A percentile compares a stretch with the other conserved stretches of the same genome.
Evolutionary conservation across 2,888 invertebrate species (phyloP).

Genomic region (Ferrisia virgata): DNA sequence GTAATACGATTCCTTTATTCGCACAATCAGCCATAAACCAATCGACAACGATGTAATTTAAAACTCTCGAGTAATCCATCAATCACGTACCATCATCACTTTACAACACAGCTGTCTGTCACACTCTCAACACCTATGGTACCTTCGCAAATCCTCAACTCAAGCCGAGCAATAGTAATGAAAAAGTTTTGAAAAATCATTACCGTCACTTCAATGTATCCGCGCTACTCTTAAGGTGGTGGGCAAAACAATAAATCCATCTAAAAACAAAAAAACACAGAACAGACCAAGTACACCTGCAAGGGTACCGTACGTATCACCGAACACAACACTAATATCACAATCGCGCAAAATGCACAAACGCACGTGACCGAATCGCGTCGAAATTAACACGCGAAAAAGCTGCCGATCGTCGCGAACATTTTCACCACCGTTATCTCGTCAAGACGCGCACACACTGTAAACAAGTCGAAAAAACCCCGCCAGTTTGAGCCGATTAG

Average conservation of each 20-base stretch:
- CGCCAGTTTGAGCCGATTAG: not conserved
- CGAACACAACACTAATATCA: not conserved
- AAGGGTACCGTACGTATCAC: no score
- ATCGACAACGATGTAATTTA: no score
- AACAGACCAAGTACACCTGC: no score
- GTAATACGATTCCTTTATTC: no score
- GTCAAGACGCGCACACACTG: not conserved
- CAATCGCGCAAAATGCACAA: not conserved
- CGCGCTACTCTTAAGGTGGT: not conserved
- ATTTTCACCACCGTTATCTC: not conserved
- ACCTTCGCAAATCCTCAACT: not conserved
- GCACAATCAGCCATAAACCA: no score
- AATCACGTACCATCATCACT: no score
- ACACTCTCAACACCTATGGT: not conserved
- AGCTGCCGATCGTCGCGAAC: not conserved
- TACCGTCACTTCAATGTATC: not conserved
- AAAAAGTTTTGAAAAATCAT: not conserved
- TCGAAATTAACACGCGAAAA: not conserved
- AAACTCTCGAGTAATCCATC: no score
- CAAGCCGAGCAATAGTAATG: not conserved
- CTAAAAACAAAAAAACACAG: not conserved
- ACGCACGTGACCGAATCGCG: not conserved
- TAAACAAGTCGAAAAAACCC: not conserved
- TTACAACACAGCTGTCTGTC: no score
- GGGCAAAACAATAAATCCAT: not conserved